Base-by-base conservation (phyloP, 2,888 invertebrate species). In the Malacosoma neustria region DNA sequence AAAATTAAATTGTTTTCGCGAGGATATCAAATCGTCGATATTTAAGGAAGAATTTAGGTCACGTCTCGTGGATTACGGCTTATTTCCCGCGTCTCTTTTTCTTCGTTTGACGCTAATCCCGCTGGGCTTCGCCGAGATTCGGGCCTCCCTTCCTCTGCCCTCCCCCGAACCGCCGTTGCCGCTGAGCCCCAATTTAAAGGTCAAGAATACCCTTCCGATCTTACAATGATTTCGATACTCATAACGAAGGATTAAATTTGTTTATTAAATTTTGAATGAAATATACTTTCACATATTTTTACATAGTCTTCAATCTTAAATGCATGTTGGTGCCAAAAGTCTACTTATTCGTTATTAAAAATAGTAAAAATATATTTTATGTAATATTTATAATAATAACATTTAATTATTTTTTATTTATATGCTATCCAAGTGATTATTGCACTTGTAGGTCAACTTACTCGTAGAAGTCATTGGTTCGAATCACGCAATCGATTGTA, bases 21-120 rank as follows among this genome's bases (percentile, higher is more conserved):
- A 70, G 64, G 74, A 72, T 79, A 80, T 81, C 74, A 79, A 76
- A 80, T 77, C 70, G 76, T 63, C 73, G 72, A 76, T 80, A 75
- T 79, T 80, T 76, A 79, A 73, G 71, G 59, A 72, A 61, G 71
- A 73, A 82, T 82, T 76, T 80, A 67, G 81, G 84, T 79, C 82
- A 82, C 82, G 84, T 81, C 72, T 73, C 69, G 51, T 67, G 81
- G 81, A 82, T 82, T 82, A 81, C 73, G 76, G 72, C 73, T 80
- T 79, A 80, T 82, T 81, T 72, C 73, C 71, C 69, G 75, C 74
- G 72, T 72, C 77, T 70, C 77, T 80, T 81, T 81, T 79, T 82
- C 80, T 80, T 77, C 81, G 80, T 80, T 80, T 77, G 81, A 72
- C 76, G 76, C 67, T 80, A 80, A 81, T 82, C 81, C 82, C 72